These are phyloP conservation scores for Drosophila rubida DNA, from an alignment of 2,888 invertebrate genomes.

Conservation along the genomic window DNA sequence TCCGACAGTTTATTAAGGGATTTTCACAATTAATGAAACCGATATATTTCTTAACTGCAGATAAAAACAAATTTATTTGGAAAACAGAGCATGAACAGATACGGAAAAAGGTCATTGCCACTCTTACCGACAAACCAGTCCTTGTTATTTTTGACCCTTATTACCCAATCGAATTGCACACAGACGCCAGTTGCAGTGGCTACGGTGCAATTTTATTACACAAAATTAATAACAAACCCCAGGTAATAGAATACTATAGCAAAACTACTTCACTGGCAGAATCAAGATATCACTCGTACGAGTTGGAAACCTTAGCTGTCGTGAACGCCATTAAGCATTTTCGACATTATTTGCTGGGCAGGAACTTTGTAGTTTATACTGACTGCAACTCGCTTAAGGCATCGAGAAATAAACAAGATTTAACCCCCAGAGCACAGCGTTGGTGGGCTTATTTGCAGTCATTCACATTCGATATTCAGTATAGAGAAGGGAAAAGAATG, in stretches of 20 bases:
- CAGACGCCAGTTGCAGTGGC: constrained; percentile 16
- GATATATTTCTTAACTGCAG: constrained; percentile 21
- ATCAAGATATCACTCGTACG: constrained; percentile 5
- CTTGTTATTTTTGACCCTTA: too few relatives aligned
- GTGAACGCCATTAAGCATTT: constrained; percentile 50
- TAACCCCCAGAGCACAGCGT: too few relatives aligned
- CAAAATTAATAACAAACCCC: constrained; percentile 20
- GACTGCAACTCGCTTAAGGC: too few relatives aligned
- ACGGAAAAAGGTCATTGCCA: neutral
- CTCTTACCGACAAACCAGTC: neutral
- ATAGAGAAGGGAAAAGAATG: too few relatives aligned
- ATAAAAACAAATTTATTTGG: constrained; percentile 25
- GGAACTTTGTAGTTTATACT: constrained; percentile 1
- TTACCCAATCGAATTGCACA: constrained; percentile 5
- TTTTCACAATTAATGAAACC: constrained; percentile 24
- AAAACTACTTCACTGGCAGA: constrained; percentile 4
- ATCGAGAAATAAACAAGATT: too few relatives aligned
- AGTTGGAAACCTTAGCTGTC: constrained; percentile 42
- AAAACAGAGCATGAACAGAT: constrained; percentile 10
- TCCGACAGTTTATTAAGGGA: constrained; percentile 23
- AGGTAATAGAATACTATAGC: constrained; percentile 19
- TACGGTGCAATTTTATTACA: constrained; percentile 27
- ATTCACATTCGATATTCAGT: too few relatives aligned
- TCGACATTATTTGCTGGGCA: constrained; percentile 44
- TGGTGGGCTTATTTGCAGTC: too few relatives aligned